Conservation (phyloP, 2,888 invertebrate genomes). For the Tetramorium bicarinatum region DNA sequence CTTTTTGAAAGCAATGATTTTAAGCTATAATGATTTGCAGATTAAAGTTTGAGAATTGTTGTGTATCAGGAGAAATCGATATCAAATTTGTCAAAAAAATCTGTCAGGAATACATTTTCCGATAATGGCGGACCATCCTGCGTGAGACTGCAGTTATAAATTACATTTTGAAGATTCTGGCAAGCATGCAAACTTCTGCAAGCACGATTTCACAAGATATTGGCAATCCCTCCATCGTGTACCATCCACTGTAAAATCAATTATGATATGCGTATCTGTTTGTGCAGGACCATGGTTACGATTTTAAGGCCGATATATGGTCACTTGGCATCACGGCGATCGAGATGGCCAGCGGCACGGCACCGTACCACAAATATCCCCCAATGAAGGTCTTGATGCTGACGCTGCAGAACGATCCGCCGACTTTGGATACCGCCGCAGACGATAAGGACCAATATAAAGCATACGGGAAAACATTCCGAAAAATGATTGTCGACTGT, state of each 20-base stretch:
- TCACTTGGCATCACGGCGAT: constrained; percentile 98
- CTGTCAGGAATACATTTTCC: not conserved
- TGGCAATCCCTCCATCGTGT: constrained; percentile 18
- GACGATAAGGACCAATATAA: constrained; percentile 99
- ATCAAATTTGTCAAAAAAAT: not conserved
- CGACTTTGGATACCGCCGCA: constrained; percentile 97
- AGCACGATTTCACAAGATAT: constrained; percentile 65
- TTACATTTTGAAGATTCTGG: constrained; percentile 17
- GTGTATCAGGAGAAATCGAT: not conserved
- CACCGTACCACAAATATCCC: constrained; percentile 99
- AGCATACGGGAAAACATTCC: constrained; percentile 98
- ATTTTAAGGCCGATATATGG: constrained; percentile 99
- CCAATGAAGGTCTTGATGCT: constrained; percentile 99
- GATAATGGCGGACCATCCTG: not conserved
- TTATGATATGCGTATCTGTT: constrained; percentile 74
- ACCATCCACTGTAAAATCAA: constrained; percentile 64
- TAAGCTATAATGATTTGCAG: not conserved
- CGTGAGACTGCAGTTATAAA: constrained; percentile 9
- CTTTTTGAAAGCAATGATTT: not conserved
- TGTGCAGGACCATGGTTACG: constrained; percentile 96
- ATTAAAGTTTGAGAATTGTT: constrained; percentile 2
- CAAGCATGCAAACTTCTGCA: constrained; percentile 61
- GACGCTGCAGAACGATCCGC: constrained; percentile 99
- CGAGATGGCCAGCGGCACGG: constrained; percentile 99
- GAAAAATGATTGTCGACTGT: constrained; percentile 98